Evolutionary conservation across 2,797 vertebrate species (phyloP).

Genomic region (Acrossocheilus fasciatus): DNA sequence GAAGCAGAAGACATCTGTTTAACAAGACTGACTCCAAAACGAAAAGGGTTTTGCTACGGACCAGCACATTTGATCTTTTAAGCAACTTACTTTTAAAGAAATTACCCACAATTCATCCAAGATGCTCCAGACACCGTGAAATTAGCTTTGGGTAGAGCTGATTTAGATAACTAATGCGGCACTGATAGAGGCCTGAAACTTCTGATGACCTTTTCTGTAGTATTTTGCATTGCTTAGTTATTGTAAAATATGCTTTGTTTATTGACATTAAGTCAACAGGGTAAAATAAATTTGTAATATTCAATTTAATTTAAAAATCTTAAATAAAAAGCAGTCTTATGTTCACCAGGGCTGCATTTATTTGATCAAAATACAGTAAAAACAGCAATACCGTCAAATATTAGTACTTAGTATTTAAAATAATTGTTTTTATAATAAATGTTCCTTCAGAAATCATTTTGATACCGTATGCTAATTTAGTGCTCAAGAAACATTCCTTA

Average conservation of each 20-base stretch:
- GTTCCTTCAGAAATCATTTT: not conserved
- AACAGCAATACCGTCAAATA: not conserved
- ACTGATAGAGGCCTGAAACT: not conserved
- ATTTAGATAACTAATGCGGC: not conserved
- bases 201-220: not conserved
- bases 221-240: not conserved
- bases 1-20: conserved; percentile 17
- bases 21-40: not conserved
- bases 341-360: not conserved
- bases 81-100: not conserved
- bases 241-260: not conserved
- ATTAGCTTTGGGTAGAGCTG: not conserved
- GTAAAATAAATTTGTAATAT: not conserved
- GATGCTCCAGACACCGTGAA: conserved; percentile 14
- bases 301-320: not conserved
- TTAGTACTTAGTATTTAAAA: not conserved
- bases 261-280: not conserved
- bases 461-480: not conserved
- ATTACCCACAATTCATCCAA: not conserved
- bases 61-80: not conserved
- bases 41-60: not conserved
- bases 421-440: not conserved
- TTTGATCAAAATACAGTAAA: not conserved
- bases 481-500: not conserved
- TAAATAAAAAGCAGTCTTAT: not conserved